These are phyloP conservation scores for Pentalonia nigronervosa DNA, from an alignment of 1,140 invertebrate species.

Conservation along the genomic window DNA sequence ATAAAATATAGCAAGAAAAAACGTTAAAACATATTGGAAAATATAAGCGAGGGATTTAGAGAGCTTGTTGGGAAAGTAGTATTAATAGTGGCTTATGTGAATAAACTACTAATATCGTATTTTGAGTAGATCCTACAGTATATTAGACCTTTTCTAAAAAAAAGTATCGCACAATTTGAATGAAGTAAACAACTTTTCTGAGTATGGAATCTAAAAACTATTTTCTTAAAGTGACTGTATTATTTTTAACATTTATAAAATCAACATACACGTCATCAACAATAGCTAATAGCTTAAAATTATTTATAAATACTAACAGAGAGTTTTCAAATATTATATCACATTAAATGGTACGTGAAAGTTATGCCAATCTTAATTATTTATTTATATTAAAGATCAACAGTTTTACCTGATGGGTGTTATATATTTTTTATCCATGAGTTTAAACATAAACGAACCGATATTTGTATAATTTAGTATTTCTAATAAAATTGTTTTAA, in stretches of 20 bases:
- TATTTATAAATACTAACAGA: not conserved
- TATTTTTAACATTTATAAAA: not conserved
- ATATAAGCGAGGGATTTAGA: not conserved
- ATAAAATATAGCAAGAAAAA: not conserved
- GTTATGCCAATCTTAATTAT: not conserved
- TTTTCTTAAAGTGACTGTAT: not conserved
- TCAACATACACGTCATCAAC: too few species aligned
- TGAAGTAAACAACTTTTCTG: not conserved
- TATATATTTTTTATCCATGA: not conserved
- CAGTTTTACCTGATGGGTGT: too few species aligned
- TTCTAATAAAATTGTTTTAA: not conserved
- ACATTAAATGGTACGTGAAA: not conserved
- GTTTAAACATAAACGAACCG: not conserved
- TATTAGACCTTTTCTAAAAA: not conserved
- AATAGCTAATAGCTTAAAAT: too few species aligned
- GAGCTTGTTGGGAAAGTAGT: conserved; percentile 4
- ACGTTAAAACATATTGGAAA: not conserved
- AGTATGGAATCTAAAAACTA: not conserved
- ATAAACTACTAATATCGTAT: not conserved
- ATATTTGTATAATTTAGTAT: not conserved
- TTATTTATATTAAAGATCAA: not conserved
- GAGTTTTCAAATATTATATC: not conserved
- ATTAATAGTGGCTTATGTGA: conserved; percentile 23
- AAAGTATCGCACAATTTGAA: not conserved
- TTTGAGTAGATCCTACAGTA: not conserved